Percentiles rank a stretch among this genome's conserved stretches.
phyloP scores from a whole-genome alignment of 37 sponge, comb jelly and placozoan genomes.

The Petrosia ficiformis region DNA sequence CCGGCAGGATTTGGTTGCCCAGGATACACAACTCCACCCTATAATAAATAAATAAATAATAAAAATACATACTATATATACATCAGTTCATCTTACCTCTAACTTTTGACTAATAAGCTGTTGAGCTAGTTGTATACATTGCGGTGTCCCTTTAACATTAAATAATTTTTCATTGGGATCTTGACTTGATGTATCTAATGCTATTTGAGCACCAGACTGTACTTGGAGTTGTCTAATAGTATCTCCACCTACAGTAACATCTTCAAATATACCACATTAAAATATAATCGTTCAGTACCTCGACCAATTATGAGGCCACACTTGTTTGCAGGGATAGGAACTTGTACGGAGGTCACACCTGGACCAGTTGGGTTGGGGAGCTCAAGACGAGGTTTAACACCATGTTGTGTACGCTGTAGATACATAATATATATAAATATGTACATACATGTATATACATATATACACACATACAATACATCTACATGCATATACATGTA shows the following conservation, averaged over 20 bases:
- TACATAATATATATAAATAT: background rate
- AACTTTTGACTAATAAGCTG: slow-evolving; percentile 65
- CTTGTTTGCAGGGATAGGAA: slow-evolving; percentile 74
- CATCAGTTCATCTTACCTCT: slow-evolving; percentile 22
- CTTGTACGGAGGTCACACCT: slow-evolving; percentile 56
- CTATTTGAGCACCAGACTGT: slow-evolving; percentile 95
- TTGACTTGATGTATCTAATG: slow-evolving; percentile 71
- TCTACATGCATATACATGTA: too few species aligned
- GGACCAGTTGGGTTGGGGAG: slow-evolving; percentile 70
- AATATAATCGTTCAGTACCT: slow-evolving; percentile 44
- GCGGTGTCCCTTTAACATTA: slow-evolving; percentile 81
- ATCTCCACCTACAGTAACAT: slow-evolving; percentile 82
- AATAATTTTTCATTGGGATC: slow-evolving; percentile 80
- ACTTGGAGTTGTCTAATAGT: slow-evolving; percentile 90
- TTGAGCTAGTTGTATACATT: slow-evolving; percentile 53
- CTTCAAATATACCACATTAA: background rate
- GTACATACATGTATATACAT: too few species aligned
- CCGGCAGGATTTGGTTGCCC: background rate
- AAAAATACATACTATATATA: background rate
- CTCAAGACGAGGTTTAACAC: slow-evolving; percentile 42
- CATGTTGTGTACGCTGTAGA: slow-evolving; percentile 11
- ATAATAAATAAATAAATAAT: too few species aligned
- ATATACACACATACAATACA: too few species aligned
- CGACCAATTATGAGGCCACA: slow-evolving; percentile 97
- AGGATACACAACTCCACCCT: background rate